Evolutionary conservation across 2,888 invertebrate species (phyloP), one percentile per base, ranked within the genome.

Genomic region (Drosophila nigritarsus): DNA sequence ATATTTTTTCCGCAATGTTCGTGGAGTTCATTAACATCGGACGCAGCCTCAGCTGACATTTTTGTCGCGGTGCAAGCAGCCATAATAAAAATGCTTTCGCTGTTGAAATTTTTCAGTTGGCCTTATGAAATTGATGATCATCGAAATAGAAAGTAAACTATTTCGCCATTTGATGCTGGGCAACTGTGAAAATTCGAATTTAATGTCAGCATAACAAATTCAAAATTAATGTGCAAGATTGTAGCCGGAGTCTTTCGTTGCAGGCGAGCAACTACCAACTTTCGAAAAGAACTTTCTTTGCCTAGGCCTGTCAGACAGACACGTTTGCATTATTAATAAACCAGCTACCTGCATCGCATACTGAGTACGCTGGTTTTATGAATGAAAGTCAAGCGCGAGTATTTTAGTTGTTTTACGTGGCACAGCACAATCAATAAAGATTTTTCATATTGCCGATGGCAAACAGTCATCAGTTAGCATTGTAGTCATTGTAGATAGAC

Each of bases 201-300:
- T 49, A 53, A 58, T 30, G 45, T 63, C 50, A 61, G 49, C 71
- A 42, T 32, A 78, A 38, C 62, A 36, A 60, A 67, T 65, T 49
- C 29, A 32, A 71, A 75, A 55, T 55, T 36, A 48, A 27, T 67
- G 70, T 34, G 20, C 42, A 51, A 70, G 65, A 79, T 73, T 55
- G 48, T 59, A 50, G 66, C 59, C 55, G 50, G 36, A 70, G 70
- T 64, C 66, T 60, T 65, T 71, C 42, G 50, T 42, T 68, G 55
- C 45, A n/a, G 4, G 0, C 32, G 18, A 27, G n/a, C 40, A 20
- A 45, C 20, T 20, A 7, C 8, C 15, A 20, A 85, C 83, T 85
- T 88, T 88, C 86, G 71, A 78, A 86, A 24, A 86, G 88, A 86
- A 86, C 85, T 86, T 86, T 88, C 86, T 73, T 67, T 64, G 54